Conservation (phyloP, 2,888 invertebrate species). For the Polydrusus cervinus region DNA sequence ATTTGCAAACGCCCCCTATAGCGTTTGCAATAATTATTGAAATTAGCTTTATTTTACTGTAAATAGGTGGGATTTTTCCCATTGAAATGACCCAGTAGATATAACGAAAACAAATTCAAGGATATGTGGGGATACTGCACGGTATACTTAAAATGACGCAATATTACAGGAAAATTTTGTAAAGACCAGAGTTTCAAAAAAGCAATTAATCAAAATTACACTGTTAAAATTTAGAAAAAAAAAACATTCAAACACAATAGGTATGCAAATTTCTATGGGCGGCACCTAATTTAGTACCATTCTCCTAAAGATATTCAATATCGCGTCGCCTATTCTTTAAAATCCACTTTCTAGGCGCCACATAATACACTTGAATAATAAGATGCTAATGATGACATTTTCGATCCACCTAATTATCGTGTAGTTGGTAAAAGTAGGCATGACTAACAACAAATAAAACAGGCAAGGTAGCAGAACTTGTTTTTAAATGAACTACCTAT, state of each 20-base stretch:
- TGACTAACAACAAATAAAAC: constrained; percentile 16
- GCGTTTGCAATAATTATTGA: constrained; percentile 16
- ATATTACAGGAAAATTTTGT: too few relatives aligned
- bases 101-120: constrained; percentile 6
- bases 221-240: too few relatives aligned
- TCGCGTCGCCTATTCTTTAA: constrained; percentile 13
- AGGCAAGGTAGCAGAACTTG: neutral
- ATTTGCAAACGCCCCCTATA: neutral
- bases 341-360: constrained; percentile 27
- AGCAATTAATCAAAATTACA: too few relatives aligned
- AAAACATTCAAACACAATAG: neutral
- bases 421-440: constrained; percentile 27
- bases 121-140: constrained; percentile 2
- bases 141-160: too few relatives aligned
- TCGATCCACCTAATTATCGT: constrained; percentile 17
- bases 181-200: too few relatives aligned
- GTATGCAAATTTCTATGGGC: neutral
- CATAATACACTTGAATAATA: neutral
- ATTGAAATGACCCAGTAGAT: neutral
- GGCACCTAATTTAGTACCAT: neutral
- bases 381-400: constrained; percentile 26
- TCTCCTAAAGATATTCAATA: neutral
- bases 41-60: constrained; percentile 13
- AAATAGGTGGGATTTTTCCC: constrained; percentile 12
- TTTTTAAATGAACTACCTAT: constrained; percentile 8